phyloP scores from a whole-genome alignment of 2,888 invertebrate species.

The Yponomeuta cagnagella region DNA sequence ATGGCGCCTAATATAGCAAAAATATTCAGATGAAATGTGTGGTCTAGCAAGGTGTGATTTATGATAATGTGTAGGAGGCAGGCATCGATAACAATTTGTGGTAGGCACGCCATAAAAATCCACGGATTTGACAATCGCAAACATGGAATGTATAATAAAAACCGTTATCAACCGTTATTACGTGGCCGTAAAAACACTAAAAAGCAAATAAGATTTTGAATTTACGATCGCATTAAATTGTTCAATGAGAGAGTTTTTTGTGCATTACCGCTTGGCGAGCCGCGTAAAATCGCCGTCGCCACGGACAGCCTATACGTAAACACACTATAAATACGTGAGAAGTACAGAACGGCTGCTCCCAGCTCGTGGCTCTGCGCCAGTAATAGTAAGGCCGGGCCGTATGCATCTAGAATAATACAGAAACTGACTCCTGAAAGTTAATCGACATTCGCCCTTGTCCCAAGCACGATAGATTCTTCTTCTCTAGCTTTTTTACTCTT shows the following conservation, averaged over 20 bases:
- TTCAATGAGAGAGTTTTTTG: constrained; percentile 33
- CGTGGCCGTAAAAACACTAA: constrained; percentile 10
- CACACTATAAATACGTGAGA: constrained; percentile 14
- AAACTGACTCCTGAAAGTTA: too few relatives aligned
- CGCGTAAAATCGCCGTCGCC: constrained; percentile 23
- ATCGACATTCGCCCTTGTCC: too few relatives aligned
- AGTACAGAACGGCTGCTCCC: constrained; percentile 24
- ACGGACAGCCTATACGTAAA: background rate
- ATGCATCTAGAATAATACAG: too few relatives aligned
- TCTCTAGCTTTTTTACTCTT: too few relatives aligned
- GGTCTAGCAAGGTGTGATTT: background rate
- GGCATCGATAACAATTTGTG: background rate
- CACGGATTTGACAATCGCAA: background rate
- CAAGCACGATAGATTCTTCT: too few relatives aligned
- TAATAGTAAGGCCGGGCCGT: too few relatives aligned
- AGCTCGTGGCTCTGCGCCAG: too few relatives aligned
- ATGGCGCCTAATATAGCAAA: too few relatives aligned
- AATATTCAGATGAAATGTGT: background rate
- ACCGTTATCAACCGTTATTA: constrained; percentile 13
- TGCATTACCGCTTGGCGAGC: constrained; percentile 30
- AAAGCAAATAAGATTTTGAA: constrained; percentile 15
- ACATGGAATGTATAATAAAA: constrained; percentile 9
- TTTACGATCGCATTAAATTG: constrained; percentile 15
- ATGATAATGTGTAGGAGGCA: background rate
- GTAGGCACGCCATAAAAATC: background rate